These are phyloP conservation scores for Phymatocera aterrima DNA, from an alignment of 2,888 invertebrate species.

Conservation along the genomic window DNA sequence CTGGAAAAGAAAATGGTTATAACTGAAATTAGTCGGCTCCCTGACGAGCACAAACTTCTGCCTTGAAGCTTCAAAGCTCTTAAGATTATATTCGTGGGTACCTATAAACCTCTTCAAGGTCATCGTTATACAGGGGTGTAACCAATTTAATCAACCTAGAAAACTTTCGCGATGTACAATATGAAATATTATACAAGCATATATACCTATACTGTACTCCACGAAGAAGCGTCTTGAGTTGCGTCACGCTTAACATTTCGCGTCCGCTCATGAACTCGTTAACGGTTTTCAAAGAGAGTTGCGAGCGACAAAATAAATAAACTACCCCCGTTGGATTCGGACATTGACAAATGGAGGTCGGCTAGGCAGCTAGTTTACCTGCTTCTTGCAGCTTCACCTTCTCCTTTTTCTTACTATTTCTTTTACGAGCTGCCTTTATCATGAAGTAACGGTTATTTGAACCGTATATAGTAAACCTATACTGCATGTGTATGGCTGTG, in stretches of 20 bases:
- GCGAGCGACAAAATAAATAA: constrained; percentile 26
- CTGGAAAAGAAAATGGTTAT: constrained; percentile 19
- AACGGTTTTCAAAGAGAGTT: constrained; percentile 30
- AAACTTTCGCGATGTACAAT: constrained; percentile 24
- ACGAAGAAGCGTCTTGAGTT: neutral
- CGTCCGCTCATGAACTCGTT: neutral
- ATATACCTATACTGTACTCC: neutral
- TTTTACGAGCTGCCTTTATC: constrained; percentile 27
- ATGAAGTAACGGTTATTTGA: neutral
- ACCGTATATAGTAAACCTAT: neutral
- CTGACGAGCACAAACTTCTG: neutral
- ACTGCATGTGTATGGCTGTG: neutral
- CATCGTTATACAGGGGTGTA: constrained; percentile 1
- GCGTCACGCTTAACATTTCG: neutral
- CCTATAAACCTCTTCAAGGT: neutral
- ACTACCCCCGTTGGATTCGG: constrained; percentile 23
- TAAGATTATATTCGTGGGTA: neutral
- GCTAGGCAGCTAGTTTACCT: constrained; percentile 21
- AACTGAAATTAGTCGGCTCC: constrained; percentile 15
- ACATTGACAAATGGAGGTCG: constrained; percentile 34
- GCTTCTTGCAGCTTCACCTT: constrained; percentile 1
- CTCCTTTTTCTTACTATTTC: constrained; percentile 2
- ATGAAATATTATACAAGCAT: too few species aligned
- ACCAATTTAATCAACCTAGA: constrained; percentile 5
- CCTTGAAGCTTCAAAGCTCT: neutral